Evolutionary conservation across 1,140 invertebrate species (phyloP).

Genomic region (Dermatophagoides farinae): DNA sequence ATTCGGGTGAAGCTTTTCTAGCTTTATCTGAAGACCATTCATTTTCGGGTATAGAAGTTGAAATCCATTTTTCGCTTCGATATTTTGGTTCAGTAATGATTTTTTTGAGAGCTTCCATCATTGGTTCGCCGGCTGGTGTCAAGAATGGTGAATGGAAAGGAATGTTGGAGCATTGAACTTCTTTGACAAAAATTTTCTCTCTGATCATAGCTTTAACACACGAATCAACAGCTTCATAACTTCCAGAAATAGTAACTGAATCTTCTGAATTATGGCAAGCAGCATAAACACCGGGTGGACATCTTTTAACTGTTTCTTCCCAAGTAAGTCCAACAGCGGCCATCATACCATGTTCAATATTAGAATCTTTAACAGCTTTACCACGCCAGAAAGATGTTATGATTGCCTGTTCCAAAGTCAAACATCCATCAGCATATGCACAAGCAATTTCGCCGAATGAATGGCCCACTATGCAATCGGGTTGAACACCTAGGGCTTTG

Average conservation of each 20-base stretch:
- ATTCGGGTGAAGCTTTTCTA: conserved; percentile 62
- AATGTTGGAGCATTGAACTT: conserved; percentile 62
- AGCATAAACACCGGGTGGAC: conserved; percentile 50
- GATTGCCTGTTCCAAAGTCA: conserved; percentile 75
- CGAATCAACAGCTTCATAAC: conserved; percentile 39
- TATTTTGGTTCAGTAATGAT: conserved; percentile 56
- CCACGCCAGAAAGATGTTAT: conserved; percentile 70
- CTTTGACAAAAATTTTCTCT: conserved; percentile 53
- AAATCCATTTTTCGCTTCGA: conserved; percentile 60
- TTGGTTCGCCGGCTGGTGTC: conserved; percentile 50
- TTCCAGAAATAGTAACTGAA: conserved; percentile 78
- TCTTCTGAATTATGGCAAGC: conserved; percentile 89
- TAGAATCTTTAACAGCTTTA: conserved; percentile 40
- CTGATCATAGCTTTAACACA: conserved; percentile 49
- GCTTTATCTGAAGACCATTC: conserved; percentile 56
- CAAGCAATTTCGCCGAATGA: conserved; percentile 65
- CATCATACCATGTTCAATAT: conserved; percentile 40
- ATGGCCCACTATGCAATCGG: conserved; percentile 6
- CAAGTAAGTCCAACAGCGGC: conserved; percentile 67
- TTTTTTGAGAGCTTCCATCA: conserved; percentile 49
- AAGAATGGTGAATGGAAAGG: conserved; percentile 92
- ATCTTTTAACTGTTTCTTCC: conserved; percentile 51
- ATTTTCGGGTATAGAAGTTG: conserved; percentile 63
- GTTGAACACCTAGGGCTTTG: background rate
- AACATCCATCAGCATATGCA: conserved; percentile 81